Evolutionary conservation across 2,797 vertebrate species (phyloP), one percentile per base, ranked within the genome.

Genomic region (Huso huso): DNA sequence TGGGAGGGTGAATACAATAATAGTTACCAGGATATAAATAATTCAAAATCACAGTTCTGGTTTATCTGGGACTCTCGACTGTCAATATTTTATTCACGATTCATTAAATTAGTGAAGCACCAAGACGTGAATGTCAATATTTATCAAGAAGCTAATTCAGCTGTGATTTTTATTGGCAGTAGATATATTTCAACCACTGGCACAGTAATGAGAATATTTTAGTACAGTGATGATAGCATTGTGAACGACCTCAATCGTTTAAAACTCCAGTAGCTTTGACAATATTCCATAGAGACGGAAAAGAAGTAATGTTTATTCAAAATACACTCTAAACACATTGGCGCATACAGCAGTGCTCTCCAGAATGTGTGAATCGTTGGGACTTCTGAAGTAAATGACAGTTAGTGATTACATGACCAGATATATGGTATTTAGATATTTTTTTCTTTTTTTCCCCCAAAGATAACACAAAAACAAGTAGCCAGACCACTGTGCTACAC

Each of bases 121-220:
- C 83, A 83, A 83, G 3, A 37, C 3, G 77, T 76, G 75, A 75
- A 73, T 62, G 77, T 85, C 85, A 81, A 81, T 78, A 79, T 87
- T 78, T 78, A 84, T 88, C 83, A 87, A 75, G 70, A 70, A 75
- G 76, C 76, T 87, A 87, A 87, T 86, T 84, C 84, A 83, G 79
- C 78, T 82, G 80, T 72, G 78, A 84, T 78, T 82, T 83, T 77
- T 80, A 70, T 67, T 74, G 79, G 82, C 18, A 18, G 75, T 69
- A 74, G 79, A 78, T 78, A 70, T 73, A 82, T 84, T 76, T 76
- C 72, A 74, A 73, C 70, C 73, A 71, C 73, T 71, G 68, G 70
- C 62, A 77, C 79, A 51, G 62, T 67, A 74, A 73, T 74, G 76
- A 77, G 69, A 72, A 68, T 71, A 80, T 69, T 78, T 62, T 23